Evolutionary conservation across 30 jellyfish, hydroid and myxozoan genomes (phyloP).

Genomic region (Aurelia sp.): DNA sequence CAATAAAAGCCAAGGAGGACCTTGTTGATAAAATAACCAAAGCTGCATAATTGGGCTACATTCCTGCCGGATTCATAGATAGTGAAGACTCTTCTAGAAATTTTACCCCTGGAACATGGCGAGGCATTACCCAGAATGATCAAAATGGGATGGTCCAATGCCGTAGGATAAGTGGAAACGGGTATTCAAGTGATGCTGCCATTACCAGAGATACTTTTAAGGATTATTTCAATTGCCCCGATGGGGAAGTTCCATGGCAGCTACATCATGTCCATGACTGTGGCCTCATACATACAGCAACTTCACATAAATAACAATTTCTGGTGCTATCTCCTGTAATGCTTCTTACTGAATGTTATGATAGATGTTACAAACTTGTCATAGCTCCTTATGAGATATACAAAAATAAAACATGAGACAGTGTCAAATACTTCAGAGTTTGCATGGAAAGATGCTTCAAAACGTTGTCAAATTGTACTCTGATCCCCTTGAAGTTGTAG

Average conservation of each 20-base stretch:
- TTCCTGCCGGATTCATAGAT: constrained; percentile 28
- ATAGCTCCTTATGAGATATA: constrained; percentile 10
- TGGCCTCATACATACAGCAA: constrained; percentile 33
- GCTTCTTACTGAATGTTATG: not conserved
- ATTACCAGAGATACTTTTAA: constrained; percentile 21
- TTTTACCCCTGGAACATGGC: constrained; percentile 25
- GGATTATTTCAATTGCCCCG: constrained; percentile 7
- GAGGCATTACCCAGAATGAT: constrained; percentile 27
- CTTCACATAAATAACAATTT: constrained; percentile 1
- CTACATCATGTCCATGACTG: constrained; percentile 14
- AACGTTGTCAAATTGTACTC: constrained; percentile 11
- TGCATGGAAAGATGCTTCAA: not conserved
- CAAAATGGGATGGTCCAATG: constrained; percentile 19
- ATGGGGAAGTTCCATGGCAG: constrained; percentile 33
- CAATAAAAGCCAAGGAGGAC: constrained; percentile 6
- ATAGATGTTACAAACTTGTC: constrained; percentile 2
- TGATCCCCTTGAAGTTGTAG: constrained; percentile 8
- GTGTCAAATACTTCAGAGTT: constrained; percentile 12
- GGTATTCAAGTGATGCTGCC: constrained; percentile 26
- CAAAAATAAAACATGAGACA: not conserved
- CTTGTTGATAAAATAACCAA: constrained; percentile 22
- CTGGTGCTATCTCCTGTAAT: constrained; percentile 17
- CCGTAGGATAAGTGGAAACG: constrained; percentile 14
- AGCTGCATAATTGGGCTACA: constrained; percentile 31
- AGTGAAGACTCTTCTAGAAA: constrained; percentile 12